Base-by-base conservation (phyloP, 2,113 vertebrate genomes). In the Micronisus gabar region DNA sequence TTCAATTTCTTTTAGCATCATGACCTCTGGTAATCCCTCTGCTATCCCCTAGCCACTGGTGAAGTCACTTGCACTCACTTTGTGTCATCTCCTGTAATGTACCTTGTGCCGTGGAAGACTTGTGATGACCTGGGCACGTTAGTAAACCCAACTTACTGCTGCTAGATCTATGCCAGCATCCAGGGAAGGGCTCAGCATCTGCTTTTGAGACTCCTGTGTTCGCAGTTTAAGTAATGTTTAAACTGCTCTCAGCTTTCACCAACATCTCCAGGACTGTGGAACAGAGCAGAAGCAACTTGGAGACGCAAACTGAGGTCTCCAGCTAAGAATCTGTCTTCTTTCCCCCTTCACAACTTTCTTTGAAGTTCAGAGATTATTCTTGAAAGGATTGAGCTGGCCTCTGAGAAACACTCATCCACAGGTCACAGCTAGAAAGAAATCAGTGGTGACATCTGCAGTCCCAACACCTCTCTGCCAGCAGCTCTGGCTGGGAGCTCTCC, bases 191-290 rank as follows among this genome's bases (percentile, higher is more conserved):
- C 50, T 65, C 74, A 40, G 27, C 19, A 65, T 8, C 25, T 43
- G 15, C 36, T 83, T 88, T 80, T 40, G 55, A 88, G 62, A 74
- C 22, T 55, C 14, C 34, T 13, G 6, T 48, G 30, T 48, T 80
- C 0, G 0, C 48, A 40, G 17, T 65, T 80, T 38, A 81, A 53
- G 17, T 48, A 62, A 74, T 0, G 0, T 52, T 67, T 58, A 82
- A 67, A 81, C 3, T 82, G 43, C 27, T 85, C 53, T 86, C 58
- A 34, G 47, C 36, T 65, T 90, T 66, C 62, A 52, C 13, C 58
- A 81, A 6, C 38, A 63, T 36, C 17, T 81, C 27, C 34, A 61
- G 52, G 43, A 78, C 47, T 41, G 8, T 2, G 0, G 13, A 89
- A 81, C 5, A 23, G 13, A 3, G 3, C 27, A 71, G 67, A 86